Evolutionary conservation across 2,113 vertebrate genomes (phyloP), one percentile per base, ranked within the genome.

Genomic region (Psittacus erithacus): DNA sequence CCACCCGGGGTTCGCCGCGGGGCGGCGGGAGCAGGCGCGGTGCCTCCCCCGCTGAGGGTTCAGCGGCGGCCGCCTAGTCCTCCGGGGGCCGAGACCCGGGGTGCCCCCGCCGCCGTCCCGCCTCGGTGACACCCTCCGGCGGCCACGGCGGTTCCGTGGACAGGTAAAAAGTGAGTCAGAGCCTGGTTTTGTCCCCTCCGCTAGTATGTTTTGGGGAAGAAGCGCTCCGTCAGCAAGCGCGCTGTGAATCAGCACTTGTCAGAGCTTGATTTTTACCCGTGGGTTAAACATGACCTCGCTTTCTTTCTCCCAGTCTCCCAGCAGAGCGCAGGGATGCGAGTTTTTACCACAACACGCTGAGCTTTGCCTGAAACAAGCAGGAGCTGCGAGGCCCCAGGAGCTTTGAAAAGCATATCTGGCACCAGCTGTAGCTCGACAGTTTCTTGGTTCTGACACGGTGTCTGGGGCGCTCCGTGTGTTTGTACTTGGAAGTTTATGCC

Each of bases 341-440:
- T 43, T 33, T n/a, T 14, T 10, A 0, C 41, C 4, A 3, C 3
- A 3, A 7, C 4, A 3, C 6, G 5, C 22, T 12, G 64, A 28
- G 41, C 44, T 41, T 24, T 31, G 76, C 29, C 50, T 81, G 74
- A 25, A 55, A 6, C 16, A 15, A n/a, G 33, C 46, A 20, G 78
- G 47, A 68, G 18, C 77, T 44, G 47, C 6, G 28, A 17, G 87
- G 63, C 38, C 44, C 41, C 27, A 4, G 82, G 25, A 49, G 57
- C 22, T 94, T 55, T 27, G 70, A n/a, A 43, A 46, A 80, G 68
- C 17, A 23, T 29, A 1, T 59, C 67, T 76, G 76, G 59, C 47
- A 8, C 41, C 57, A 19, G 43, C 20, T 3, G 28, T 27, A 29
- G 49, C 75, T 44, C 31, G 8, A 9, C 33, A 6, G 0, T 50